Percentiles rank a stretch among this genome's conserved stretches.
phyloP scores from a whole-genome alignment of 2,888 invertebrate genomes.

The Odontothrips loti region DNA sequence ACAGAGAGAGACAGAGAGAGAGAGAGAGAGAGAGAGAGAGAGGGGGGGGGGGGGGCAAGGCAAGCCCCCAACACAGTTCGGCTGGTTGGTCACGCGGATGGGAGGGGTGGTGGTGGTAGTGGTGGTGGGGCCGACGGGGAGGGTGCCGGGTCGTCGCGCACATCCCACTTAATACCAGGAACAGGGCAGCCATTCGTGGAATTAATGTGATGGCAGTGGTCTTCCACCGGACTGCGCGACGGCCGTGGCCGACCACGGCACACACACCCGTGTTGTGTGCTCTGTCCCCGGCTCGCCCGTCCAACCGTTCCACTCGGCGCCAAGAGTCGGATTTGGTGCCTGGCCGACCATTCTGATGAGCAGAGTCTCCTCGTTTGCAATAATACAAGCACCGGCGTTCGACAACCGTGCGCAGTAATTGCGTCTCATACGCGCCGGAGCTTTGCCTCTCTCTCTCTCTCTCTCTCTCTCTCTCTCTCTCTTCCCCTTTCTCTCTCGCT shows the following conservation, averaged over 20 bases:
- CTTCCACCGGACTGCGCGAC: background rate
- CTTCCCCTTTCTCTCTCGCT: too few relatives aligned
- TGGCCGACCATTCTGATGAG: background rate
- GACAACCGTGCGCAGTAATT: too few relatives aligned
- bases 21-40: too few relatives aligned
- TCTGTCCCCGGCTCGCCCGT: background rate
- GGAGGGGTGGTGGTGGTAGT: background rate
- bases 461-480: too few relatives aligned
- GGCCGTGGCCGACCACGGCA: background rate
- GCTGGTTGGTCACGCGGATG: background rate
- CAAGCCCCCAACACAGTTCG: background rate
- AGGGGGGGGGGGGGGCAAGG: too few relatives aligned
- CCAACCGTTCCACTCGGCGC: background rate
- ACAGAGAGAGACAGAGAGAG: too few relatives aligned
- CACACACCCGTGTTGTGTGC: background rate
- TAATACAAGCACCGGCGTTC: too few relatives aligned
- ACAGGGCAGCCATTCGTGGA: conserved; percentile 12
- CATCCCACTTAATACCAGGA: conserved; percentile 22
- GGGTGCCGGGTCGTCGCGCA: background rate
- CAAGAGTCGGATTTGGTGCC: too few relatives aligned
- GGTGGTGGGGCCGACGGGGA: background rate
- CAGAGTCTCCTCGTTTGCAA: background rate
- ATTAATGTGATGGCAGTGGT: conserved; percentile 10
- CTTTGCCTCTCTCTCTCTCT: too few relatives aligned
- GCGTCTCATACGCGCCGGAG: too few relatives aligned